Evolutionary conservation across 2,797 vertebrate species (phyloP).

Genomic region (Falco concolor): DNA sequence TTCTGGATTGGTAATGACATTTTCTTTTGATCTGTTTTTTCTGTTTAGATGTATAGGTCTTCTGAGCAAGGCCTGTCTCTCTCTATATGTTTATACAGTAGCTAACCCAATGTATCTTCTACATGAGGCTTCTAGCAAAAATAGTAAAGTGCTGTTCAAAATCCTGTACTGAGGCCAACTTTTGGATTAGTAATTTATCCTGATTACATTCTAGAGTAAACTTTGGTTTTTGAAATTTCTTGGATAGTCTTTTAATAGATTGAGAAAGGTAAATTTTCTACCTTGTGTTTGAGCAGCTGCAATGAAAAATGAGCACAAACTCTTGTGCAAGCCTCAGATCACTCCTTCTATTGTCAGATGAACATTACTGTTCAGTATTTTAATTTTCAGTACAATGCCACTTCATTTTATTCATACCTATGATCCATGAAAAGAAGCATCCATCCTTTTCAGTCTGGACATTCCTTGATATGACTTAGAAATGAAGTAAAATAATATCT

Average conservation of each 20-base stretch:
- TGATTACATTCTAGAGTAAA: neutral
- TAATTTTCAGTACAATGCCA: neutral
- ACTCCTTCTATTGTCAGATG: neutral
- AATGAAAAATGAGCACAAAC: neutral
- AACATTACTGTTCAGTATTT: neutral
- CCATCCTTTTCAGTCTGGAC: neutral
- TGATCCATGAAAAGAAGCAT: neutral
- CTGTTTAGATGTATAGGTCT: neutral
- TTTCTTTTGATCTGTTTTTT: neutral
- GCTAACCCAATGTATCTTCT: neutral
- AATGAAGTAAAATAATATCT: neutral
- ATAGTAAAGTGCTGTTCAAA: neutral
- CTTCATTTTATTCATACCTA: neutral
- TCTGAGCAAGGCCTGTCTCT: neutral
- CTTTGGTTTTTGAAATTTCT: neutral
- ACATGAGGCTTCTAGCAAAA: neutral
- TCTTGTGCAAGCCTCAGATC: neutral
- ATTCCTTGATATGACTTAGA: neutral
- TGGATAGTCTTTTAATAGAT: neutral
- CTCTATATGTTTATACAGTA: neutral
- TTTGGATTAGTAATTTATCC: neutral
- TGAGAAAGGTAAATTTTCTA: neutral
- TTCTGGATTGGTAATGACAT: neutral
- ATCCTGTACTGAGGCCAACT: neutral
- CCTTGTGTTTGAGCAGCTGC: neutral